phyloP scores from a whole-genome alignment of 2,113 vertebrate species.

The Phalacrocorax pelagicus region DNA sequence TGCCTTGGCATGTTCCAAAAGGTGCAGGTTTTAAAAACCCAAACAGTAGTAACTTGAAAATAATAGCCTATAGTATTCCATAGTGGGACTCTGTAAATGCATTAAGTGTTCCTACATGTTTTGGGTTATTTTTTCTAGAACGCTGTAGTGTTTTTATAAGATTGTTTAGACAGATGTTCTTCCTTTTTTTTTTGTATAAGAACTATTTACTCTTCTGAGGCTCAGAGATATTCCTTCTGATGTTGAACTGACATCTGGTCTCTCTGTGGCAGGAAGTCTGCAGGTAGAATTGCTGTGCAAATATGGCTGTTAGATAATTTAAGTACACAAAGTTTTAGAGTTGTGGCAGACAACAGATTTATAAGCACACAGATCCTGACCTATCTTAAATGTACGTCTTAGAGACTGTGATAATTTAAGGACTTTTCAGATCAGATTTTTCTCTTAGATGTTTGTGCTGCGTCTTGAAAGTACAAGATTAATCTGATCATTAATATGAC shows the following conservation, averaged over 20 bases:
- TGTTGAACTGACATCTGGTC: constrained; percentile 39
- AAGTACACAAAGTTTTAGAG: not conserved
- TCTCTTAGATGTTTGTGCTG: not conserved
- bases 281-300: constrained; percentile 50
- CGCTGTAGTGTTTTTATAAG: not conserved
- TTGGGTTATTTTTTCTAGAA: constrained; percentile 16
- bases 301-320: constrained; percentile 14
- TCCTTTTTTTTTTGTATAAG: not conserved
- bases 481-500: not conserved
- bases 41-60: not conserved
- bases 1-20: not conserved
- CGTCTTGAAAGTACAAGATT: not conserved
- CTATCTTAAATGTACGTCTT: not conserved
- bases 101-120: not conserved
- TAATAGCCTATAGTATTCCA: not conserved
- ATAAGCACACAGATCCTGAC: not conserved
- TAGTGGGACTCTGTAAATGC: not conserved
- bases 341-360: not conserved
- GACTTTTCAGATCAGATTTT: not conserved
- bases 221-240: constrained; percentile 35
- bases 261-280: constrained; percentile 26
- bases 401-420: not conserved
- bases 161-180: constrained; percentile 49
- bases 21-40: not conserved
- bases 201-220: constrained; percentile 35